Evolutionary conservation across 2,888 invertebrate genomes (phyloP).

Genomic region (Caenorhabditis virilis): DNA sequence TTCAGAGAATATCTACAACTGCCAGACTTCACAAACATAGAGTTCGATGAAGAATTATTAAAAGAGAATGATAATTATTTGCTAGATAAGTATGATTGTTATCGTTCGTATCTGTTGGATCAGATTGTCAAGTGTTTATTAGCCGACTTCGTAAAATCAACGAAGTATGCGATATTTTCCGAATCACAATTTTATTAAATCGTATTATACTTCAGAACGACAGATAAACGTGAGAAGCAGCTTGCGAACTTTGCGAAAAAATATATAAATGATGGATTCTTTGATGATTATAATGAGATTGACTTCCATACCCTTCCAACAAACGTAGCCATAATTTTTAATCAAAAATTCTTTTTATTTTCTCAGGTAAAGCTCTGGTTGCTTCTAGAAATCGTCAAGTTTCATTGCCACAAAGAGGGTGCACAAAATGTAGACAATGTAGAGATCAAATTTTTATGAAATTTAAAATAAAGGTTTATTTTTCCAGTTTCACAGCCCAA

Average conservation of each 20-base stretch:
- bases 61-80: conserved; percentile 1
- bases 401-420: background rate
- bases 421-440: background rate
- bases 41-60: conserved; percentile 4
- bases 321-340: background rate
- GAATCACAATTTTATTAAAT: background rate
- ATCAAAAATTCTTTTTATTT: background rate
- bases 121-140: background rate
- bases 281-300: background rate
- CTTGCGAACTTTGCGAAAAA: background rate
- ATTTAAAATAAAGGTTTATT: background rate
- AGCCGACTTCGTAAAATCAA: background rate
- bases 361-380: conserved; percentile 6
- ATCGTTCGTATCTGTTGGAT: background rate
- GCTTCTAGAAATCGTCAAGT: background rate
- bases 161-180: no score
- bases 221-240: background rate
- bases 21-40: background rate
- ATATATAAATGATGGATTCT: background rate
- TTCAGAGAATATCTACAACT: background rate
- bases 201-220: background rate
- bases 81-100: background rate
- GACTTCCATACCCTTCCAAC: conserved; percentile 3
- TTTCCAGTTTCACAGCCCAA: background rate
- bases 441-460: background rate